These are phyloP conservation scores for Aphidoletes aphidimyza DNA, from an alignment of 2,888 invertebrate genomes.

Conservation along the genomic window DNA sequence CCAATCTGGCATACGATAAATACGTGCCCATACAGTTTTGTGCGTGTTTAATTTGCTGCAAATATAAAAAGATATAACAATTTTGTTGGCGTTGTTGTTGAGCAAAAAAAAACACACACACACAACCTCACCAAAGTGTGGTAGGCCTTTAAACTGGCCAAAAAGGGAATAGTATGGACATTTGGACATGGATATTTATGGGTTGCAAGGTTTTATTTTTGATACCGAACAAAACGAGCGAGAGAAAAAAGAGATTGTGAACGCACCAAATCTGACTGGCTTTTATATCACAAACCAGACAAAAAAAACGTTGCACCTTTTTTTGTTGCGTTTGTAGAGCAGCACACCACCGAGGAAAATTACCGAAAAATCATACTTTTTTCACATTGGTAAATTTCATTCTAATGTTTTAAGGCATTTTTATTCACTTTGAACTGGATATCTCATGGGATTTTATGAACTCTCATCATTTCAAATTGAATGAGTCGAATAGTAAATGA, in stretches of 20 bases:
- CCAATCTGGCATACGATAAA: conserved; percentile 6
- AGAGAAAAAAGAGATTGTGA: neutral
- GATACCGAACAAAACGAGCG: neutral
- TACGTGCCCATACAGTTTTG: neutral
- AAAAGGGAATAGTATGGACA: neutral
- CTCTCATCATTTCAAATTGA: conserved; percentile 37
- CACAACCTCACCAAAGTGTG: no score
- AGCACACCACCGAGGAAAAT: neutral
- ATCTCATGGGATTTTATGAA: conserved; percentile 38
- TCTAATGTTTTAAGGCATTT: conserved; percentile 29
- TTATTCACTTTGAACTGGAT: conserved; percentile 16
- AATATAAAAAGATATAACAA: conserved; percentile 44
- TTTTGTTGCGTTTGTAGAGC: neutral
- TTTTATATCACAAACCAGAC: neutral
- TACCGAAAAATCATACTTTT: neutral
- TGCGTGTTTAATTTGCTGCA: conserved; percentile 25
- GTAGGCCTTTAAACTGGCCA: no score
- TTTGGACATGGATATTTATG: neutral
- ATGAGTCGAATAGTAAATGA: no score
- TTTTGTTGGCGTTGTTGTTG: neutral
- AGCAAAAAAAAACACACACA: neutral
- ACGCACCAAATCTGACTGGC: conserved; percentile 19
- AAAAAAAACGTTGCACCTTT: neutral
- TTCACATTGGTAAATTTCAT: neutral
- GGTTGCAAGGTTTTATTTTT: neutral